Evolutionary conservation across 2,888 invertebrate genomes (phyloP).

Genomic region (Cryptosula pallasiana): DNA sequence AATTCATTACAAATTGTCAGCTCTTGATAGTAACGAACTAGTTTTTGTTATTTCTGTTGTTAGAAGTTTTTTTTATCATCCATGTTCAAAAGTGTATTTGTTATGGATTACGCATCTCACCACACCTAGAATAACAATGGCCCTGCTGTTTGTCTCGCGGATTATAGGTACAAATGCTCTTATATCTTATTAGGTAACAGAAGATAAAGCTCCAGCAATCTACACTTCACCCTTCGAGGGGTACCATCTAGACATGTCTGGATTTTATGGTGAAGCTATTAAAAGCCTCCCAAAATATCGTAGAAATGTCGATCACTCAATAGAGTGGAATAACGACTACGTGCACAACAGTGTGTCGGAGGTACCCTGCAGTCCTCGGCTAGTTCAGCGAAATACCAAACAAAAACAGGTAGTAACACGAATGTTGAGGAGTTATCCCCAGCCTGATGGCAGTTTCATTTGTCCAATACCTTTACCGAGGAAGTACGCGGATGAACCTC

Average conservation of each 20-base stretch:
- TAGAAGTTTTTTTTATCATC: too few relatives aligned
- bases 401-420: not conserved
- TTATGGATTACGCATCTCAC: too few relatives aligned
- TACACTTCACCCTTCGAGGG: not conserved
- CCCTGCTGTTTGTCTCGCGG: too few relatives aligned
- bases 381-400: not conserved
- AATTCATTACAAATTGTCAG: too few relatives aligned
- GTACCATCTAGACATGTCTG: constrained; percentile 8
- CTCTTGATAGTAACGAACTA: too few relatives aligned
- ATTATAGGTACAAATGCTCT: too few relatives aligned
- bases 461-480: not conserved
- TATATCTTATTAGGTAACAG: too few relatives aligned
- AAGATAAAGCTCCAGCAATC: too few relatives aligned
- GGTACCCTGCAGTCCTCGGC: constrained; percentile 10
- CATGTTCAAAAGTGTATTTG: too few relatives aligned
- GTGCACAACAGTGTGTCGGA: not conserved
- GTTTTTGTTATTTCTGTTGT: too few relatives aligned
- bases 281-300: constrained; percentile 16
- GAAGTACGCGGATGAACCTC: not conserved
- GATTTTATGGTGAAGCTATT: not conserved
- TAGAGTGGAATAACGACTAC: not conserved
- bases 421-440: constrained; percentile 22
- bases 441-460: constrained; percentile 12
- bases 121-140: too few relatives aligned
- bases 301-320: not conserved